These are phyloP conservation scores for Acipenser oxyrinchus DNA, from an alignment of 2,797 vertebrate genomes.

Conservation along the genomic window DNA sequence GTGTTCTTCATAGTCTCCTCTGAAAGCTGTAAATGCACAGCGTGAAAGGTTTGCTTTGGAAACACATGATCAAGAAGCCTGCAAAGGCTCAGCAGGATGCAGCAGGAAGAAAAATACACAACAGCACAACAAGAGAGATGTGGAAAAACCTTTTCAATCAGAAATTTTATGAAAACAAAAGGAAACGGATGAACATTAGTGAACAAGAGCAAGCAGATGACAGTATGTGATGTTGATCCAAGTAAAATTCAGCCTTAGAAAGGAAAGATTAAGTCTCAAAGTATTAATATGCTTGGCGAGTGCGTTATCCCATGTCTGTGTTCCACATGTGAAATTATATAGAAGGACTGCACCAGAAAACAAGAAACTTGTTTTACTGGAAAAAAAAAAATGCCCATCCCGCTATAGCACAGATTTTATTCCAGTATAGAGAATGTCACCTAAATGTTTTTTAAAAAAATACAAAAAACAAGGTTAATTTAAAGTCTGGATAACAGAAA, in stretches of 20 bases:
- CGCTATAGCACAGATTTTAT: too few relatives aligned
- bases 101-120: constrained; percentile 12
- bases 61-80: not conserved
- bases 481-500: too few relatives aligned
- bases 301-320: constrained; percentile 6
- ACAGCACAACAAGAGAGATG: constrained; percentile 11
- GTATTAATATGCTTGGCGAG: not conserved
- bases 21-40: not conserved
- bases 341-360: too few relatives aligned
- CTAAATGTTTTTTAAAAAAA: too few relatives aligned
- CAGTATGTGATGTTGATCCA: constrained; percentile 35
- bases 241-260: constrained; percentile 15
- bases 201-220: constrained; percentile 23
- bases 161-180: constrained; percentile 37
- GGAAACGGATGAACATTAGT: constrained; percentile 32
- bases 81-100: constrained; percentile 2
- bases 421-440: too few relatives aligned
- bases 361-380: too few relatives aligned
- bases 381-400: too few relatives aligned
- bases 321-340: too few relatives aligned
- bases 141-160: constrained; percentile 8
- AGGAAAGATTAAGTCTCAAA: constrained; percentile 3
- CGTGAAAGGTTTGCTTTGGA: constrained; percentile 10
- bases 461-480: too few relatives aligned
- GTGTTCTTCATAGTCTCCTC: not conserved